Evolutionary conservation across 2,797 vertebrate species (phyloP).

Genomic region (Calcarius lapponicus): DNA sequence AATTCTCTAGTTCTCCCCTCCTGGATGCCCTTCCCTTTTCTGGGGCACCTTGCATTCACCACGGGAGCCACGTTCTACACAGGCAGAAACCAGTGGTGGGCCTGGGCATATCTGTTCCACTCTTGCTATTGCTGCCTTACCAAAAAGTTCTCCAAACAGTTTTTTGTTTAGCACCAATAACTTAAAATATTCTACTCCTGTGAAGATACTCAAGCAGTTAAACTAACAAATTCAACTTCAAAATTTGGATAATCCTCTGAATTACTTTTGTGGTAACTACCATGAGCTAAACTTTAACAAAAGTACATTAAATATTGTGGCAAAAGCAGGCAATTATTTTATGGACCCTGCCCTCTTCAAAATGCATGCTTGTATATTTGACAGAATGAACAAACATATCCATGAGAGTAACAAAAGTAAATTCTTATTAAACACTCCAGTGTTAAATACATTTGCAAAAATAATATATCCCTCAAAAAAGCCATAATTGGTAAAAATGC

Average conservation of each 20-base stretch:
- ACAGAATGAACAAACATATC: not conserved
- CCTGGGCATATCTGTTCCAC: not conserved
- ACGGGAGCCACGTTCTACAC: not conserved
- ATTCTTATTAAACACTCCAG: not conserved
- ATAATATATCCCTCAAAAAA: not conserved
- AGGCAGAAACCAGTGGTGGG: not conserved
- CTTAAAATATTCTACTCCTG: not conserved
- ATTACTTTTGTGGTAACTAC: not conserved
- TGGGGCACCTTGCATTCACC: not conserved
- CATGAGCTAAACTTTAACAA: not conserved
- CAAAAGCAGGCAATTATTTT: not conserved
- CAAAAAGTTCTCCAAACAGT: not conserved
- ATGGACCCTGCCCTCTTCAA: not conserved
- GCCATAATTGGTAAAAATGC: not conserved
- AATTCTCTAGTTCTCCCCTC: not conserved
- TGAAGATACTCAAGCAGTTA: not conserved
- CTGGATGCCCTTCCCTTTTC: not conserved
- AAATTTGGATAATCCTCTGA: not conserved
- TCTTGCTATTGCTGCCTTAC: not conserved
- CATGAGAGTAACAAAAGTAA: not conserved
- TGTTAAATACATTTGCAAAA: constrained; percentile 19
- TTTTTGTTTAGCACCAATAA: not conserved
- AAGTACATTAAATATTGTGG: not conserved
- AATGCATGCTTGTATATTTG: not conserved
- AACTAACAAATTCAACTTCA: not conserved